Conservation (phyloP, 2,888 invertebrate species). For the Hesperia comma region DNA sequence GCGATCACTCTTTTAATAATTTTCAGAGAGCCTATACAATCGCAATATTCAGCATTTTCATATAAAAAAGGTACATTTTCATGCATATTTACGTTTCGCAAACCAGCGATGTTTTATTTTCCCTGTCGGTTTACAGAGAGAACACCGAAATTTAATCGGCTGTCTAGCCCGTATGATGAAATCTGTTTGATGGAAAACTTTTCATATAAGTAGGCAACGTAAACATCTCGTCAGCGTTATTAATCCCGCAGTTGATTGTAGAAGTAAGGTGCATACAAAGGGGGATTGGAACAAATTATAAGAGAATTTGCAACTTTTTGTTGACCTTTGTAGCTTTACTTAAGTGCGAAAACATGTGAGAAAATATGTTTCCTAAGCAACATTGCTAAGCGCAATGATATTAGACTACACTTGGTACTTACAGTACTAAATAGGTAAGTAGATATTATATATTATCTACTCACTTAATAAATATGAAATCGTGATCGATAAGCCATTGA, state of each 20-base stretch:
- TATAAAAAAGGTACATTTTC: not conserved
- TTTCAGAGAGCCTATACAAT: no score
- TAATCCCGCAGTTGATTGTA: constrained; percentile 21
- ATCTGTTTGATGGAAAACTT: constrained; percentile 14
- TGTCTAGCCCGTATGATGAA: constrained; percentile 10
- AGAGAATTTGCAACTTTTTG: constrained; percentile 18
- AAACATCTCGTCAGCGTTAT: constrained; percentile 21
- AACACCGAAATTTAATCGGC: constrained; percentile 9
- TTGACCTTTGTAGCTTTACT: not conserved
- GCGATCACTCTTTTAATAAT: no score
- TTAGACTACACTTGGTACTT: not conserved
- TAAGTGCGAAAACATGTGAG: not conserved
- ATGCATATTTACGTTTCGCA: not conserved
- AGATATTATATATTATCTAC: no score
- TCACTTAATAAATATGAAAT: no score
- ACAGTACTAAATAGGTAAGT: no score
- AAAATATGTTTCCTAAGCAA: not conserved
- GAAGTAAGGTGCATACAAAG: constrained; percentile 17
- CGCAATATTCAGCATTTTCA: no score
- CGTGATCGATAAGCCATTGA: no score
- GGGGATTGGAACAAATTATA: constrained; percentile 29
- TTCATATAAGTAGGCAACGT: constrained; percentile 15
- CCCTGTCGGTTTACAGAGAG: not conserved
- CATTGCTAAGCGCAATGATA: not conserved
- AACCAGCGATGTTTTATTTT: not conserved